Base-by-base conservation (phyloP, 2,888 invertebrate genomes). In the Aphodius granarius region DNA sequence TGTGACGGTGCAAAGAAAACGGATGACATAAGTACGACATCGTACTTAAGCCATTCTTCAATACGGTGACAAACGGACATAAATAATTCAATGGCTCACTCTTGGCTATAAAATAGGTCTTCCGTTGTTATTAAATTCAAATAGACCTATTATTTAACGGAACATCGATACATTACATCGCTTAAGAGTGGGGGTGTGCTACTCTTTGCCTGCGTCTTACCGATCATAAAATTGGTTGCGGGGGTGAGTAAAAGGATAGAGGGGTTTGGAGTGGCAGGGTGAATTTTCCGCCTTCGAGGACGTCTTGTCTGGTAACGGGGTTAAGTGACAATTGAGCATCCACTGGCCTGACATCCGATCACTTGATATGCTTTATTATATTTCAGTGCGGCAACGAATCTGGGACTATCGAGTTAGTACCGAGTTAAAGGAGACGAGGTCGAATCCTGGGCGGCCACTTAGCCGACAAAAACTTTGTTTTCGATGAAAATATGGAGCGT, bases 311-410 rank as follows among this genome's bases (percentile, higher is more conserved):
- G 18, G 20, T 72, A 72, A 72, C 63, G 62, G 72, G 63, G 72
- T 72, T 72, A 72, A 72, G 72, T 72, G 72, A 63, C 20, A 72
- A 72, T 72, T 63, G 62, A 72, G 20, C 63, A 63, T 68, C 21
- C 20, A n/a, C 20, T 22, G n/a, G n/a, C 68, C 68, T 15, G 20
- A 21, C 68, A 20, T 68, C 68, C 21, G 68, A 62, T 72, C 20
- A 19, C 63, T 72, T 20, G 63, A 63, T 72, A 63, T 72, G 63
- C 72, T 72, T 72, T 63, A 72, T 63, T 20, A 72, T 63, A 72
- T 63, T 43, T 43, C 43, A 43, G 43, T 43, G 43, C 43, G 43
- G 43, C 43, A 65, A 65, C 13, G 15, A n/a, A 68, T 22, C n/a
- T 68, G 18, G n/a, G 16, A 19, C 21, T 6, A 17, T 17, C 21